Base-by-base conservation (phyloP, 2,113 vertebrate genomes). In the Trochalopteron elliotii region DNA sequence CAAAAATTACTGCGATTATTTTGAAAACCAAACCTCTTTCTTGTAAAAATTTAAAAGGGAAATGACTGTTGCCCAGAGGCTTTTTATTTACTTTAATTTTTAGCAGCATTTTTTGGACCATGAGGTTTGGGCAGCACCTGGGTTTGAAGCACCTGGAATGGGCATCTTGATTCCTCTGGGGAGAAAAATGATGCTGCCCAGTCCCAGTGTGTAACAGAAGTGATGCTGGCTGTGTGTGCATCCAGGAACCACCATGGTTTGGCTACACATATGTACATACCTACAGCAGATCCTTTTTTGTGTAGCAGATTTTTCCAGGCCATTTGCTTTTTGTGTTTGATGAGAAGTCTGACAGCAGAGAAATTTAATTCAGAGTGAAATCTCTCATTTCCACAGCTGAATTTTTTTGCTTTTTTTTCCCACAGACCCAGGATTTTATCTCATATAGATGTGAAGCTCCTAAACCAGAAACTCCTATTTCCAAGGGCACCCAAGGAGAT, bases 161-260 rank as follows among this genome's bases (percentile, higher is more conserved):
- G 2, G 11, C 16, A 7, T 9, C 19, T 24, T 17, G 31, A 6
- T 8, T 3, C 5, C 39, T 21, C 8, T 0, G 0, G 18, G 3
- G 31, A 5, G 20, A 21, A 3, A 16, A 17, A 50, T 4, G 25
- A 39, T 7, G 20, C 77, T 55, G 16, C 21, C 37, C 64, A 30
- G 47, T 27, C 28, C 39, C 17, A 5, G 6, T 0, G 33, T 5
- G 3, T 2, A 16, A 5, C 25, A 35, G n/a, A 30, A 11, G 3
- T 1, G 5, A 10, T 6, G 10, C 13, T 22, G 21, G 17, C 47
- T 18, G 5, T 61, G 39, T 27, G 8, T 61, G 47, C 33, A 61
- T 24, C 16, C n/a, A 5, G 84, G 56, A 65, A 5, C 19, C 30
- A 4, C 17, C 10, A 1, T 0, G 10, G 12, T 65, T 40, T 16